Evolutionary conservation across 2,888 invertebrate species (phyloP), one percentile per base, ranked within the genome.

Genomic region (Tiliacea citrago): DNA sequence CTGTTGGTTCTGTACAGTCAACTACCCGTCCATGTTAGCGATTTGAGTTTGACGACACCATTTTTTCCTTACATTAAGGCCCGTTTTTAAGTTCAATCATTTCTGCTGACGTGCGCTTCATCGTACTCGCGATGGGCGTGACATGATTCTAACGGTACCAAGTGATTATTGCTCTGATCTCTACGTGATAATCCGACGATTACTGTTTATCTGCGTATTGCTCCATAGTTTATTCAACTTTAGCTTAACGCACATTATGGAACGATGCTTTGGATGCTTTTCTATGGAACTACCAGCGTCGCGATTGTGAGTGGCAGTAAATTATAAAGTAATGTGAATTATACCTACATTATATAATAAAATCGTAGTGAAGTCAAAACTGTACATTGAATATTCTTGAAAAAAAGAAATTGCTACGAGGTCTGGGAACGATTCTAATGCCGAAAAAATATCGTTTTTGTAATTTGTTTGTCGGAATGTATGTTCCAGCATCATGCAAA

Each of bases 101-200:
- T 35, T 13, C 10, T 57, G 49, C 35, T 29, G 29, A 51, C 24
- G 55, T 62, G 55, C 51, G 61, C 16, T 67, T 80, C 53, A 72
- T 69, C 21, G 79, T 77, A 69, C 73, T 55, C 45, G 60, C 61
- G 62, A 63, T 79, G 77, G 67, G 85, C 87, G 85, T 86, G 88
- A 86, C 83, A 76, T 69, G 77, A 49, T 71, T 70, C 16, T 89
- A 91, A 91, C 90, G 88, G 91, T 86, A 83, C 79, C 73, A 60
- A 73, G 78, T 88, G 77, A 85, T 82, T 89, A 86, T 87, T 87
- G 84, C 79, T 81, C 80, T 83, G 88, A 88, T 90, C 86, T 84
- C 71, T 58, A 60, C 68, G 82, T 86, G 88, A 88, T 90, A 88
- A 87, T 86, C 81, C 72, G 77, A 76, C 69, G 82, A 79, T 87